A percentile compares a stretch with the other conserved stretches of the same genome.
These are phyloP conservation scores for Enoplosus armatus DNA, from an alignment of 2,797 vertebrate genomes.

Conservation along the genomic window DNA sequence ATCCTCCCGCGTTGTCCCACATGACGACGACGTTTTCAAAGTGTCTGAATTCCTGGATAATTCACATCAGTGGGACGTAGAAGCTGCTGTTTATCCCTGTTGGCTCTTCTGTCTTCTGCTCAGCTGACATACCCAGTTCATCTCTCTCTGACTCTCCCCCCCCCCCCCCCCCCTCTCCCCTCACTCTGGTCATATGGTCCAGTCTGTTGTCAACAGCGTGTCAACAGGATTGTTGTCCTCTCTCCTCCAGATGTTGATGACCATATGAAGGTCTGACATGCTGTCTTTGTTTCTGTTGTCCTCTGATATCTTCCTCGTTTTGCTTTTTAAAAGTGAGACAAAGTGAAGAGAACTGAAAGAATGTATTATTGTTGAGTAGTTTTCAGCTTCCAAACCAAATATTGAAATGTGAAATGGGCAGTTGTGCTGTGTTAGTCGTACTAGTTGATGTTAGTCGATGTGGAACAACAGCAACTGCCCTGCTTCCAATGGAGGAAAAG, in stretches of 20 bases:
- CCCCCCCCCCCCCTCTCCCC: slow-evolving; percentile 5
- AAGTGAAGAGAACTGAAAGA: not conserved
- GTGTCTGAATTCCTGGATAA: not conserved
- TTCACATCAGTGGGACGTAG: not conserved
- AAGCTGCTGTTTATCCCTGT: slow-evolving; percentile 21
- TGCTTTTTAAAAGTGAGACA: not conserved
- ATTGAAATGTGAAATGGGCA: not conserved
- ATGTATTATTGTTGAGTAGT: not conserved
- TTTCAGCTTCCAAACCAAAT: not conserved
- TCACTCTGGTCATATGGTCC: slow-evolving; percentile 66
- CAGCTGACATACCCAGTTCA: slow-evolving; percentile 39
- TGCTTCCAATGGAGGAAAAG: not conserved
- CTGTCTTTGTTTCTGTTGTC: slow-evolving; percentile 39
- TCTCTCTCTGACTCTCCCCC: slow-evolving; percentile 25
- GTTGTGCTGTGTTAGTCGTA: not conserved
- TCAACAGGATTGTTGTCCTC: slow-evolving; percentile 72
- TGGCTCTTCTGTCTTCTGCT: slow-evolving; percentile 34
- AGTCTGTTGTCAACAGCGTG: slow-evolving; percentile 60
- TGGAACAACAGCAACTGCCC: not conserved
- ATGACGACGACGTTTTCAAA: slow-evolving; percentile 34
- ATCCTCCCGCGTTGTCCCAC: slow-evolving; percentile 40
- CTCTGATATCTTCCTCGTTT: not conserved
- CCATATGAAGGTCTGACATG: slow-evolving; percentile 48
- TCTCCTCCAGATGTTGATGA: slow-evolving; percentile 80
- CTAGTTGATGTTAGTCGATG: too few species aligned